phyloP scores from a whole-genome alignment of 2,888 invertebrate genomes.

The Drosophila setosimentum region DNA sequence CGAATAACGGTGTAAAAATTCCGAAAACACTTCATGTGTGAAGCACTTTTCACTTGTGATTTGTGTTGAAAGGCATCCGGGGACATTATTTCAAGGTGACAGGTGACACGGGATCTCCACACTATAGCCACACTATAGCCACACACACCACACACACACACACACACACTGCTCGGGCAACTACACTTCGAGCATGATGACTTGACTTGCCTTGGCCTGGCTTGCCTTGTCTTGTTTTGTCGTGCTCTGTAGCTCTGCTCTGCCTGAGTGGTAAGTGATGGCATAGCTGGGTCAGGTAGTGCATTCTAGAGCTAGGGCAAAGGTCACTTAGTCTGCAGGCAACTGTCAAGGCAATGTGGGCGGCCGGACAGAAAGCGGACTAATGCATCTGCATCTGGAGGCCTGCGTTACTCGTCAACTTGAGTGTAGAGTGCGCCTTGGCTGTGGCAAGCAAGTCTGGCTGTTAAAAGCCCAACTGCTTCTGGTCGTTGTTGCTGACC shows the following conservation, averaged over 20 bases:
- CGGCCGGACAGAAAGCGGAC: constrained; percentile 19
- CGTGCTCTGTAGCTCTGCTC: not conserved
- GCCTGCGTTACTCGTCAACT: constrained; percentile 64
- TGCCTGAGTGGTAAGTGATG: constrained; percentile 32
- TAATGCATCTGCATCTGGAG: constrained; percentile 12
- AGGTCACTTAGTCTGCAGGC: constrained; percentile 75
- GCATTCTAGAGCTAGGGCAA: constrained; percentile 68
- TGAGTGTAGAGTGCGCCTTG: constrained; percentile 50
- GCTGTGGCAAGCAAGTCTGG: constrained; percentile 14
- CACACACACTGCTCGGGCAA: constrained; percentile 11
- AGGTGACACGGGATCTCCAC: constrained; percentile 72
- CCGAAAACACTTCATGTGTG: constrained; percentile 75
- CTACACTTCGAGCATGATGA: constrained; percentile 20
- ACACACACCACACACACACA: too few species aligned
- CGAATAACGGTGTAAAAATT: constrained; percentile 65
- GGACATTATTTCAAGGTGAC: constrained; percentile 83
- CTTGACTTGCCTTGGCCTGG: constrained; percentile 16
- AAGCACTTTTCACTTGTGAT: constrained; percentile 83
- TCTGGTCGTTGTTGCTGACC: constrained; percentile 30
- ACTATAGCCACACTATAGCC: constrained; percentile 27
- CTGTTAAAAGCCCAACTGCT: constrained; percentile 59
- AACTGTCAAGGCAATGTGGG: constrained; percentile 56
- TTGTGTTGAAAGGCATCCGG: constrained; percentile 83
- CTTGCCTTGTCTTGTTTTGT: not conserved
- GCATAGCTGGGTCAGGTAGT: constrained; percentile 59